Conservation (phyloP, 2,113 vertebrate species). For the Eretmochelys imbricata region DNA sequence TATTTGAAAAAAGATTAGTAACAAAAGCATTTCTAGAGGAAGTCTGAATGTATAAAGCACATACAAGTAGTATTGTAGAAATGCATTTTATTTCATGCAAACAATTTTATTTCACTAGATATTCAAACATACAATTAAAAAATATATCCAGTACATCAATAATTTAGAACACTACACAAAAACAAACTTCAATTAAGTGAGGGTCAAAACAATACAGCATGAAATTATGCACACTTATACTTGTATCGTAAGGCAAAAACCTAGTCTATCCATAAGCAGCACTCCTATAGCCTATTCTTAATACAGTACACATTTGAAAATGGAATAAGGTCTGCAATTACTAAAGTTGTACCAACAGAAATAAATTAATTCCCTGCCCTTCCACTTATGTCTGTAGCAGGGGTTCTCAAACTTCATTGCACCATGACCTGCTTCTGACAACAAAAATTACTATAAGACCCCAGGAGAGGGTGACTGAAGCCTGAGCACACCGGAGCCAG, state of each 20-base stretch:
- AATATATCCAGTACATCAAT: slow-evolving; percentile 74
- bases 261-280: slow-evolving; percentile 65
- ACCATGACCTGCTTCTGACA: too few species aligned
- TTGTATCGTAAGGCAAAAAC: slow-evolving; percentile 68
- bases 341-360: not conserved
- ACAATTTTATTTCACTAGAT: slow-evolving; percentile 62
- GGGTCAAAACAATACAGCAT: slow-evolving; percentile 63
- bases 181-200: slow-evolving; percentile 42
- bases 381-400: not conserved
- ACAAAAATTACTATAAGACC: too few species aligned
- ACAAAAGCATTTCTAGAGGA: not conserved
- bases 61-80: slow-evolving; percentile 52
- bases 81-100: slow-evolving; percentile 79
- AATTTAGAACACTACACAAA: slow-evolving; percentile 75
- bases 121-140: slow-evolving; percentile 71
- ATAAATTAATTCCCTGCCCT: slow-evolving; percentile 16
- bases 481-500: too few species aligned
- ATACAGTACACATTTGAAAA: slow-evolving; percentile 44
- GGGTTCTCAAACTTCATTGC: too few species aligned
- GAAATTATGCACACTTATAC: slow-evolving; percentile 49
- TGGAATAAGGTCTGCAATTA: slow-evolving; percentile 32
- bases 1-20: not conserved
- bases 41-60: slow-evolving; percentile 26
- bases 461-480: too few species aligned
- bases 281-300: slow-evolving; percentile 61